Evolutionary conservation across 2,888 invertebrate species (phyloP).

Genomic region (Gortyna flavago): DNA sequence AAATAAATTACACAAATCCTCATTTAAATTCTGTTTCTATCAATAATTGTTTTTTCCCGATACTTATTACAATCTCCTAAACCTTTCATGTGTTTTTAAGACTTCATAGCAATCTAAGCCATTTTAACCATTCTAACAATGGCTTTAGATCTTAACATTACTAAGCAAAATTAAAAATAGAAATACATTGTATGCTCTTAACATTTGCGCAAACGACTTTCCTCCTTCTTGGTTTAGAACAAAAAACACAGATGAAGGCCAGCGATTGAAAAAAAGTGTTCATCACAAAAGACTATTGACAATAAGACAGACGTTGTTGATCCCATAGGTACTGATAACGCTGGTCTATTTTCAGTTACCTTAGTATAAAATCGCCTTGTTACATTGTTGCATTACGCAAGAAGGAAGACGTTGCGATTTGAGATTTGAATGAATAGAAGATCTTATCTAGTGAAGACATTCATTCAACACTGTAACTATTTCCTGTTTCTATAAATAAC

Average conservation of each 20-base stretch:
- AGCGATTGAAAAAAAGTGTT: slow-evolving; percentile 72
- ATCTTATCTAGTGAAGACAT: slow-evolving; percentile 36
- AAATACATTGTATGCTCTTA: slow-evolving; percentile 33
- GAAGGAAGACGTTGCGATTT: slow-evolving; percentile 67
- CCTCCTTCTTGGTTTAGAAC: slow-evolving; percentile 58
- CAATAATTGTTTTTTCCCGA: background rate
- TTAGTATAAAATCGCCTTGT: slow-evolving; percentile 74
- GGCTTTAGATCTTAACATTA: background rate
- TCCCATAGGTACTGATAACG: slow-evolving; percentile 73
- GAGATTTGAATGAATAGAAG: slow-evolving; percentile 31
- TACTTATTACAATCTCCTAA: background rate
- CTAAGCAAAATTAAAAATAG: slow-evolving; percentile 40
- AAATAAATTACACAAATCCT: background rate
- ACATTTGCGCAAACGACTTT: slow-evolving; percentile 64
- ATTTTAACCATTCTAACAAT: slow-evolving; percentile 27
- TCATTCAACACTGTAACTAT: slow-evolving; percentile 23
- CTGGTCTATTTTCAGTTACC: slow-evolving; percentile 78
- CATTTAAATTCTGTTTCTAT: background rate
- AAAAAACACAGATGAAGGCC: slow-evolving; percentile 79
- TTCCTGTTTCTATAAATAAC: slow-evolving; percentile 39
- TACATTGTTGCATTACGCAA: slow-evolving; percentile 73
- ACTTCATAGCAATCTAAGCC: background rate
- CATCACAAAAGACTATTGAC: slow-evolving; percentile 76
- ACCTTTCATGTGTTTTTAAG: background rate
- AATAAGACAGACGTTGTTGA: slow-evolving; percentile 76